A percentile compares a stretch with the other conserved stretches of the same genome.
These are phyloP conservation scores for Ypsolopha scabrella DNA, from an alignment of 2,888 invertebrate genomes.

Conservation along the genomic window DNA sequence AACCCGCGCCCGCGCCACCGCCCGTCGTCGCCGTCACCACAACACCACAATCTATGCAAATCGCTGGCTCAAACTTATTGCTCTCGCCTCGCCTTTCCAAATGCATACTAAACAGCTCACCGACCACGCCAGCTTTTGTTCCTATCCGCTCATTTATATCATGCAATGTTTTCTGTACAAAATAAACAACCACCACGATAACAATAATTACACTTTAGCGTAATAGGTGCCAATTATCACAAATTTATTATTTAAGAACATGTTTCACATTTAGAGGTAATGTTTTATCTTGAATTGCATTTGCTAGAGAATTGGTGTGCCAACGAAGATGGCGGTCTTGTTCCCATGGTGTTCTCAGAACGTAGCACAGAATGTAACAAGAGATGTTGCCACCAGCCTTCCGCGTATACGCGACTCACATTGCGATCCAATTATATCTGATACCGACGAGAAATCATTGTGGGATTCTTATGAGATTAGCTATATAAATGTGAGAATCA, in stretches of 20 bases:
- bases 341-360: conserved; percentile 66
- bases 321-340: conserved; percentile 3
- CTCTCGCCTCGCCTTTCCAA: conserved; percentile 68
- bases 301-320: no score
- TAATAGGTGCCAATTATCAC: no score
- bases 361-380: conserved; percentile 61
- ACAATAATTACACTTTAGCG: no score
- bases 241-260: no score
- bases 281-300: no score
- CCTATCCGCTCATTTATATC: background rate
- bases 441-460: conserved; percentile 55
- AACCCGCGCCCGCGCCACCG: conserved; percentile 14
- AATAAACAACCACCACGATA: no score
- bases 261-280: no score
- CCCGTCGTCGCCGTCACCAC: conserved; percentile 13
- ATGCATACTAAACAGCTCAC: conserved; percentile 63
- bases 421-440: conserved; percentile 65
- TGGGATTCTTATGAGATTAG: background rate
- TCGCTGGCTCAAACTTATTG: conserved; percentile 62
- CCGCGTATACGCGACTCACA: conserved; percentile 61
- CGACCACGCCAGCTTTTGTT: conserved; percentile 38
- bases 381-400: conserved; percentile 55
- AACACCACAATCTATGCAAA: conserved; percentile 64
- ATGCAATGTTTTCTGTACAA: no score
- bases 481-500: conserved; percentile 37